A percentile compares a stretch with the other conserved stretches of the same genome.
phyloP scores from a whole-genome alignment of 2,113 vertebrate genomes.

The Alces alces region DNA sequence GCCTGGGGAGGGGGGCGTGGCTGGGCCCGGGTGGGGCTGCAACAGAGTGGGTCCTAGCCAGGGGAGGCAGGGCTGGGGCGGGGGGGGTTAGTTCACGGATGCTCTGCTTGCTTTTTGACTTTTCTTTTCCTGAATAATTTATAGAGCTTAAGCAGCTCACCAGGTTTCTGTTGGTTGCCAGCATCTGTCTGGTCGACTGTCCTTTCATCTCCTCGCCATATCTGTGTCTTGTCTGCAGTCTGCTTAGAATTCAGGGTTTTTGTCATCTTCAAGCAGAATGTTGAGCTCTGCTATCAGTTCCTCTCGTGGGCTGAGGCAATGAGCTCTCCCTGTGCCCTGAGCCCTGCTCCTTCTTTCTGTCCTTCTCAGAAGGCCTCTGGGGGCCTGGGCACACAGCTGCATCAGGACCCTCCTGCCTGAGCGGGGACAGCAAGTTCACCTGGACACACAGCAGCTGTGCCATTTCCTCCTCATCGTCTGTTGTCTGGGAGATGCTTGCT shows the following conservation, averaged over 20 bases:
- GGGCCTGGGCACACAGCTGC: conserved; percentile 20
- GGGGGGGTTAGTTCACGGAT: too few species aligned
- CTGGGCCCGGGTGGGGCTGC: background rate
- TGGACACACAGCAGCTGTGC: background rate
- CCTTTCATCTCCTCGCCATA: conserved; percentile 32
- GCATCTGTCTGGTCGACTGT: background rate
- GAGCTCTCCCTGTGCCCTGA: background rate
- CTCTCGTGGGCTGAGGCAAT: conserved; percentile 12
- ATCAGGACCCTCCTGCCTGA: conserved; percentile 14
- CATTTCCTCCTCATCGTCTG: conserved; percentile 69
- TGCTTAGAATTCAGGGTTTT: conserved; percentile 43
- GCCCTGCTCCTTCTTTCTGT: background rate
- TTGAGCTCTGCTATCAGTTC: conserved; percentile 8
- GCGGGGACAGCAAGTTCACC: conserved; percentile 45
- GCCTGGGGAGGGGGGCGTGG: background rate
- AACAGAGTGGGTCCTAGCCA: background rate
- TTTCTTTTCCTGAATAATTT: background rate
- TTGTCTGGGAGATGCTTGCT: conserved; percentile 76
- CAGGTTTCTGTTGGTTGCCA: conserved; percentile 26
- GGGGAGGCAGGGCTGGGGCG: background rate
- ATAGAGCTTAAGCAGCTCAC: conserved; percentile 40
- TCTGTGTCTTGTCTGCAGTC: conserved; percentile 37
- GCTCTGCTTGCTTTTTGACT: background rate
- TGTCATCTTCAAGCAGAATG: background rate
- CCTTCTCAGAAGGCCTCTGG: background rate